Percentiles rank a stretch among this genome's conserved stretches.
These are phyloP conservation scores for Percopsis omiscomaycus DNA, from an alignment of 2,797 vertebrate genomes.

Conservation along the genomic window DNA sequence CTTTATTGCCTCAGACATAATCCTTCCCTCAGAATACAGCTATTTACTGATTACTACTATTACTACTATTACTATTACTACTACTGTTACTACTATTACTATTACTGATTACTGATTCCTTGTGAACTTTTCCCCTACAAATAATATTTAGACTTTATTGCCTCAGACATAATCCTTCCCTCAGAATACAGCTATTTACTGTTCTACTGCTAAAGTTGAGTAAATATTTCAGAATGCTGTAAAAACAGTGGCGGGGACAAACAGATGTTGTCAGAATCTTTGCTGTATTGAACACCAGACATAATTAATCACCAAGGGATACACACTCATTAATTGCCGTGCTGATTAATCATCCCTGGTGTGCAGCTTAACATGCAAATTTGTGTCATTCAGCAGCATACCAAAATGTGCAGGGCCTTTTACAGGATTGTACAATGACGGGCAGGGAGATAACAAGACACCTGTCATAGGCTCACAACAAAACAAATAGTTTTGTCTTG, in stretches of 20 bases:
- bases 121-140: no score
- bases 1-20: no score
- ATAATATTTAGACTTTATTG: no score
- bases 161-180: background rate
- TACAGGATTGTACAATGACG: constrained; percentile 56
- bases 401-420: constrained; percentile 48
- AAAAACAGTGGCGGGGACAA: constrained; percentile 57
- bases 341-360: constrained; percentile 72
- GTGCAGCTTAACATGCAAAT: constrained; percentile 76
- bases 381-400: constrained; percentile 58
- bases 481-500: constrained; percentile 57
- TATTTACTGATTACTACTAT: no score
- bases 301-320: constrained; percentile 73
- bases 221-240: constrained; percentile 36
- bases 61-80: no score
- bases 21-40: constrained; percentile 22
- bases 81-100: no score
- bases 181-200: constrained; percentile 16
- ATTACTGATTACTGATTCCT: no score
- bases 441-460: constrained; percentile 60
- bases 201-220: constrained; percentile 8
- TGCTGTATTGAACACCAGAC: constrained; percentile 63
- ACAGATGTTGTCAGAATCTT: constrained; percentile 67
- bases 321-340: constrained; percentile 71
- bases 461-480: constrained; percentile 53